Conservation (phyloP, 1,140 invertebrate species). For the Helicoverpa armigera region DNA sequence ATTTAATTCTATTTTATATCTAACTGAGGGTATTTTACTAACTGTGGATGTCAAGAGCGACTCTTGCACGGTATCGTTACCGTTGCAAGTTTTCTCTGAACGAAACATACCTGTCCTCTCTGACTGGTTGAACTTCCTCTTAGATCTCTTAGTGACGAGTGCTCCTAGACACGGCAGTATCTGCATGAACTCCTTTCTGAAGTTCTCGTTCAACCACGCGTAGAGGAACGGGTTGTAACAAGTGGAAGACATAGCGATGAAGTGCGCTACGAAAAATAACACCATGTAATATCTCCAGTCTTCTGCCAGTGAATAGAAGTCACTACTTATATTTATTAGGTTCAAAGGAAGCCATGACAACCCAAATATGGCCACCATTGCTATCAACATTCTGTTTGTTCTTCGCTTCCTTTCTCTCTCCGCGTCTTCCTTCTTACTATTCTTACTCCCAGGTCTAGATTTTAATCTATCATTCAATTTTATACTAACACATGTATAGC, state of each 20-base stretch:
- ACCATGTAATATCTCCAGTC: conserved; percentile 94
- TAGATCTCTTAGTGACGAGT: conserved; percentile 76
- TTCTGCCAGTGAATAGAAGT: conserved; percentile 90
- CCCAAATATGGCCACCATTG: conserved; percentile 98
- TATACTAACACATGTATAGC: conserved; percentile 96
- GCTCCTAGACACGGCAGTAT: conserved; percentile 90
- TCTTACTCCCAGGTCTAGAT: conserved; percentile 93
- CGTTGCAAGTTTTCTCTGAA: conserved; percentile 90
- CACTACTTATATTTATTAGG: conserved; percentile 94
- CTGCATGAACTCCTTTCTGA: conserved; percentile 97
- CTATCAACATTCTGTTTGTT: conserved; percentile 98
- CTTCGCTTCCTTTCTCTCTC: conserved; percentile 91
- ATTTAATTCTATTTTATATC: conserved; percentile 80
- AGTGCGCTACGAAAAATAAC: conserved; percentile 95
- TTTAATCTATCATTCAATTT: conserved; percentile 93
- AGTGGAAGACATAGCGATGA: conserved; percentile 98
- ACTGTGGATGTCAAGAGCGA: conserved; percentile 87
- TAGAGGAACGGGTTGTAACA: conserved; percentile 97
- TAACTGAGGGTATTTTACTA: conserved; percentile 77
- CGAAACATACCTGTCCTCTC: conserved; percentile 80
- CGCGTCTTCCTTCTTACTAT: conserved; percentile 91
- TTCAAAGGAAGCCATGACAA: conserved; percentile 98
- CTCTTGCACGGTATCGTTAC: conserved; percentile 91
- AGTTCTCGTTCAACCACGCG: conserved; percentile 99
- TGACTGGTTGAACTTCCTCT: conserved; percentile 76